Evolutionary conservation across 2,888 invertebrate genomes (phyloP), one percentile per base, ranked within the genome.

Genomic region (Synanthedon andrenaeformis): DNA sequence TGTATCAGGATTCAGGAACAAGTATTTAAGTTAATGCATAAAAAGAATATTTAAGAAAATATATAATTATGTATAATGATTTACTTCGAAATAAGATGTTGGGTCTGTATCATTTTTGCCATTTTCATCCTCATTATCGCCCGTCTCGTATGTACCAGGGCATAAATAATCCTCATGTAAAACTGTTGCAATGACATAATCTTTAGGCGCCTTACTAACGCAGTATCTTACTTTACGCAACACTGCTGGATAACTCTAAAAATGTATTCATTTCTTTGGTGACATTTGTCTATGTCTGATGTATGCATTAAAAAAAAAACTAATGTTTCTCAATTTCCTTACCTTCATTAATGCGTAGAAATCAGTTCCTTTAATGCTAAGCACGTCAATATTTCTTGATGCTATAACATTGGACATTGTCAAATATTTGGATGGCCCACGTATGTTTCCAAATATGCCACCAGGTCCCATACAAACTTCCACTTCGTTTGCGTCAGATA

Each of bases 381-480:
- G 64, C 48, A 88, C 69, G 62, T 89, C 89, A 53, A 86, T 82
- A 61, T 89, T 89, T 55, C 83, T 77, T 2, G 85, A 78, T 8
- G 89, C 89, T 1, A 79, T 64, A 1, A 88, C 74, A 54, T 83
- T 88, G 3, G 89, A 86, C 64, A 78, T 73, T 1, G 83, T 82
- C 51, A 81, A 64, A 59, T 81, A 83, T 63, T 73, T 81, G 1
- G 66, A 60, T 3, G 78, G 76, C 4, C 85, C 83, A 59, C 77
- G 74, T 58, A 89, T 86, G 56, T 89, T 89, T 0, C 87, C 87
- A 52, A 88, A 88, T 65, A 88, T 87, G 6, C 87, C 87, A 10
- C 87, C 87, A 4, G 86, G 83, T 0, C 87, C 87, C 87, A 88
- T 88, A 57, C 85, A 86, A 0, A 82, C 78, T 62, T 86, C 84